Base-by-base conservation (phyloP, 2,888 invertebrate genomes). In the Cheilosia urbana region DNA sequence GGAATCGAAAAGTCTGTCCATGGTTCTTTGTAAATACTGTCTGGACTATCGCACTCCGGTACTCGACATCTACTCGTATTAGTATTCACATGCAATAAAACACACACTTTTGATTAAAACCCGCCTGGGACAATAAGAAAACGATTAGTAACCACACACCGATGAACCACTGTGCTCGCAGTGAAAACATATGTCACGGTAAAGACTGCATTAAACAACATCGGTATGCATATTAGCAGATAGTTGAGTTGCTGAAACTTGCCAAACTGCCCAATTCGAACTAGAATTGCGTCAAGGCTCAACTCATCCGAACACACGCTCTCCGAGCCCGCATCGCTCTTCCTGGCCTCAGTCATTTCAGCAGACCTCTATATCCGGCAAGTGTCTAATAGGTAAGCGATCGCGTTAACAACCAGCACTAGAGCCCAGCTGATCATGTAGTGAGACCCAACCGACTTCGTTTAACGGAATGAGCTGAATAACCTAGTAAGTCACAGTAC, bases 171-270 rank as follows among this genome's bases (percentile, higher is more conserved):
- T 80, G 94, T 94, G 71, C 94, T 94, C 0, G 96, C 95, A 0
- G 96, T 95, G 90, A 96, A 96, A 76, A 96, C 94, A 89, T 95
- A 96, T 57, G 95, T 94, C 87, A 95, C 93, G 88, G 94, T 93
- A 89, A 94, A 94, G 84, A 95, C 94, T 0, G 95, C 94, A 2
- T 95, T 94, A 90, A 95, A 94, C 75, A 95, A 92, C 87, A 95
- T 93, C 1, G 95, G 95, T 37, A 96, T 82, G 75, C 94, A 93
- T 55, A 95, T 94, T 77, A 96, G 90, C 45, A 93, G 71, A 80
- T 95, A 94, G 83, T 94, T 94, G 34, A 93, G 89, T 24, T 94
- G 89, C 91, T 96, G 96, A 90, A 94, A 96, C 87, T 93, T 93
- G n/a, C 95, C 95, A 87, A 95, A 94, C 90, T 95, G 94, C 0